phyloP scores from a whole-genome alignment of 2,113 vertebrate species.

The Merops nubicus region DNA sequence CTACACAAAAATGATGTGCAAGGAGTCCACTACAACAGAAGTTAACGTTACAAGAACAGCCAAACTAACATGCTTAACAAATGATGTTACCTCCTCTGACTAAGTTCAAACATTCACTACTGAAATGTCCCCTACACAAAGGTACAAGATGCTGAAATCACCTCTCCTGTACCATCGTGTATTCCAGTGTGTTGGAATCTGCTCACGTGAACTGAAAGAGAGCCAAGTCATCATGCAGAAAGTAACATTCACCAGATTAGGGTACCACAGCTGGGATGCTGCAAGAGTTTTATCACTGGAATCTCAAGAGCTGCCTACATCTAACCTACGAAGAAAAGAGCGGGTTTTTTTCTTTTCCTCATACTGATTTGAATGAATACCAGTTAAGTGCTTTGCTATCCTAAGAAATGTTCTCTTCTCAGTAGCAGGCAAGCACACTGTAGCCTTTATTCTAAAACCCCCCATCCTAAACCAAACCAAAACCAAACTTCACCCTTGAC shows the following conservation, averaged over 20 bases:
- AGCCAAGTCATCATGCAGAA: neutral
- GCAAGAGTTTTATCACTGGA: neutral
- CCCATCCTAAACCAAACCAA: neutral
- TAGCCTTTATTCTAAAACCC: neutral
- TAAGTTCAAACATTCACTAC: neutral
- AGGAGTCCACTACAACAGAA: neutral
- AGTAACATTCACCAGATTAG: neutral
- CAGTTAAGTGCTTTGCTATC: neutral
- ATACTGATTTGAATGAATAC: neutral
- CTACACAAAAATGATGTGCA: neutral
- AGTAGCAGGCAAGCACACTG: neutral
- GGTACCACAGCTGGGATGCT: neutral
- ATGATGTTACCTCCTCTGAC: neutral
- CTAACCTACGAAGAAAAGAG: neutral
- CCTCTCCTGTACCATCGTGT: neutral
- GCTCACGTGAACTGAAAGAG: neutral
- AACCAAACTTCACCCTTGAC: neutral
- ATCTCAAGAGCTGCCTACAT: neutral
- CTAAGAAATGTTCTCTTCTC: neutral
- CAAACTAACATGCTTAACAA: neutral
- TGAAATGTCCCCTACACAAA: neutral
- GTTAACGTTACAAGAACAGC: neutral
- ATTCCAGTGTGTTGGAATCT: neutral
- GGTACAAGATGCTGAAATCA: neutral
- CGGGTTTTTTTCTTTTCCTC: neutral